These are phyloP conservation scores for Tyrophagus putrescentiae DNA, from an alignment of 1,140 invertebrate genomes.

Conservation along the genomic window DNA sequence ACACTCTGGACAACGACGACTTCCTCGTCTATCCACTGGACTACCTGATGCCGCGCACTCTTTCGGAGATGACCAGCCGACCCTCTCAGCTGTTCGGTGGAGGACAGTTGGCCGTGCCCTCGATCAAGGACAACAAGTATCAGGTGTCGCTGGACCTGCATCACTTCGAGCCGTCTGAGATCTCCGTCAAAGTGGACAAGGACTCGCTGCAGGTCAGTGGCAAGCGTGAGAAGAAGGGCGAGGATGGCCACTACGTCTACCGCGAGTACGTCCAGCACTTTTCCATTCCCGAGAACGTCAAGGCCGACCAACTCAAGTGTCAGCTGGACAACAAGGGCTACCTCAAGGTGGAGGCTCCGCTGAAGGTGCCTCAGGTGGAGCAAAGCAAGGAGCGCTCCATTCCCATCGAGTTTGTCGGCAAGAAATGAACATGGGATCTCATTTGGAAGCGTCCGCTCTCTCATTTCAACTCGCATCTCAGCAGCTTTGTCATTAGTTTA, in stretches of 20 bases:
- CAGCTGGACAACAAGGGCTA: not conserved
- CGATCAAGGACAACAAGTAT: conserved; percentile 18
- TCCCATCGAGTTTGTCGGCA: not conserved
- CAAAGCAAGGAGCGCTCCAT: not conserved
- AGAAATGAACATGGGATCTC: no score
- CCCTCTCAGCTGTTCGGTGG: no score
- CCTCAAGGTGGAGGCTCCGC: not conserved
- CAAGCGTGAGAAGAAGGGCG: conserved; percentile 17
- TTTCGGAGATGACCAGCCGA: no score
- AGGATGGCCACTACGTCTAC: conserved; percentile 20
- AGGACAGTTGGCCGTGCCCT: no score
- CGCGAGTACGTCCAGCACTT: conserved; percentile 6
- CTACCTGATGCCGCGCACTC: no score
- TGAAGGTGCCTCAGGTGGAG: not conserved
- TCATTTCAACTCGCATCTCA: no score
- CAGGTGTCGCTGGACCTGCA: conserved; percentile 8
- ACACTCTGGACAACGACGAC: no score
- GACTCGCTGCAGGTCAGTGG: conserved; percentile 19
- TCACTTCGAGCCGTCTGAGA: conserved; percentile 17
- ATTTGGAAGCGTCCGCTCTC: no score
- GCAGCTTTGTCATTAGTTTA: no score
- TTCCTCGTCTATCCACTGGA: no score
- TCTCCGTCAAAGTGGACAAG: conserved; percentile 18
- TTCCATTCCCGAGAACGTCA: not conserved
- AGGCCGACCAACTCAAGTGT: conserved; percentile 11